Evolutionary conservation across 2,113 vertebrate species (phyloP).

Genomic region (Galemys pyrenaicus): DNA sequence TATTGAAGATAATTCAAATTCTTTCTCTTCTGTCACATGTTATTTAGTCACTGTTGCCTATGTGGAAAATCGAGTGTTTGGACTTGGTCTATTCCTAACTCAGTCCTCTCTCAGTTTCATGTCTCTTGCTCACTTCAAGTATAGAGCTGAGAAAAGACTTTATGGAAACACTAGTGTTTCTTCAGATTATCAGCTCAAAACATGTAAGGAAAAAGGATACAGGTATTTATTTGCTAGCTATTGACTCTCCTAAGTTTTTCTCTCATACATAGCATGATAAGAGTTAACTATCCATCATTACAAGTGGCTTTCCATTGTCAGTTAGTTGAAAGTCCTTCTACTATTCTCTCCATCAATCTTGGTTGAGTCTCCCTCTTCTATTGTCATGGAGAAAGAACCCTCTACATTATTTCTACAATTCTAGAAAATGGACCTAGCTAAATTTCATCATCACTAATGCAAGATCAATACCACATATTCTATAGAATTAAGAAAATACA

Average conservation of each 20-base stretch:
- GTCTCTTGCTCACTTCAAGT: background rate
- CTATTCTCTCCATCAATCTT: too few relatives aligned
- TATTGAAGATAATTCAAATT: background rate
- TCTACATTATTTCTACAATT: constrained; percentile 54
- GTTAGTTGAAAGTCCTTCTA: background rate
- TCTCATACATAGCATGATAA: background rate
- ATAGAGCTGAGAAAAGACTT: background rate
- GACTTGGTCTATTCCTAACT: background rate
- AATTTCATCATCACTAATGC: constrained; percentile 63
- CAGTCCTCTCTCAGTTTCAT: background rate
- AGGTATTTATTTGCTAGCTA: background rate
- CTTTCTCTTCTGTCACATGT: background rate
- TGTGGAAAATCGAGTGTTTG: rapidly evolving
- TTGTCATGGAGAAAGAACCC: background rate
- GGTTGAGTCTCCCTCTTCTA: background rate
- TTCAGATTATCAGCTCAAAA: constrained; percentile 40
- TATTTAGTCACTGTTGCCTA: background rate
- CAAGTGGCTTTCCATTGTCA: background rate
- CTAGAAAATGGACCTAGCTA: constrained; percentile 59
- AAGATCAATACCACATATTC: constrained; percentile 58
- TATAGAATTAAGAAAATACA: constrained; percentile 52
- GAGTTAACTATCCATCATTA: background rate
- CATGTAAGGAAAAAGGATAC: background rate
- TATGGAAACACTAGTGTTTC: background rate
- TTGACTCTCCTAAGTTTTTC: background rate